These are phyloP conservation scores for Mionectes olivaceus DNA, from an alignment of 2,797 vertebrate genomes.

Conservation along the genomic window DNA sequence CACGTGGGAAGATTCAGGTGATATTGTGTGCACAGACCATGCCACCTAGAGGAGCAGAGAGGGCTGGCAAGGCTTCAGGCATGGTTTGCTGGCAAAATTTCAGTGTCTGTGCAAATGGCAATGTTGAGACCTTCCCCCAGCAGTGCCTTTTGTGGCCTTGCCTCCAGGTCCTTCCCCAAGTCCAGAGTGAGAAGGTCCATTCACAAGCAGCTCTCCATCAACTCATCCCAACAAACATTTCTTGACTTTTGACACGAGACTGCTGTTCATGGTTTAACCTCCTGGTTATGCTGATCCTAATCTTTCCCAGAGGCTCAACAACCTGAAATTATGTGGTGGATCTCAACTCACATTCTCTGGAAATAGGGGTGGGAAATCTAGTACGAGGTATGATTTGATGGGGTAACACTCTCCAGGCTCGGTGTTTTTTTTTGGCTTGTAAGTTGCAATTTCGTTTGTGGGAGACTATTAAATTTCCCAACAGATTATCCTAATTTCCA, in stretches of 20 bases:
- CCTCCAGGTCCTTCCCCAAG: fast-evolving
- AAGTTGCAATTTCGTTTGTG: constrained; percentile 39
- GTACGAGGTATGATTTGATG: background rate
- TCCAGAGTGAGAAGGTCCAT: background rate
- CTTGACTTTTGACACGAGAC: background rate
- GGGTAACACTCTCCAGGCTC: background rate
- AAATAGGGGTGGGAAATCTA: background rate
- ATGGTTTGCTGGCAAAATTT: background rate
- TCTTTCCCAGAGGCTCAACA: background rate
- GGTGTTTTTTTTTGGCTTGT: constrained; percentile 32
- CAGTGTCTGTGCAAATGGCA: background rate
- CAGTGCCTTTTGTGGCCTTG: background rate
- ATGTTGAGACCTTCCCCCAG: background rate
- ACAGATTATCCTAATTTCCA: constrained; percentile 65
- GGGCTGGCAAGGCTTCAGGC: background rate
- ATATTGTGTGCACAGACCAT: background rate
- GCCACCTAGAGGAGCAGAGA: constrained; percentile 17
- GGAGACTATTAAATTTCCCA: constrained; percentile 54
- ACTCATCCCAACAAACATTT: background rate
- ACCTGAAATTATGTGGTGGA: background rate
- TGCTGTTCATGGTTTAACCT: background rate
- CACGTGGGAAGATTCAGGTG: background rate
- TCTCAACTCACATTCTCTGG: background rate
- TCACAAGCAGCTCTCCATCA: background rate
- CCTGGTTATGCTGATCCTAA: background rate